These are phyloP conservation scores for Clarias gariepinus DNA, from an alignment of 2,113 vertebrate genomes.

Conservation along the genomic window DNA sequence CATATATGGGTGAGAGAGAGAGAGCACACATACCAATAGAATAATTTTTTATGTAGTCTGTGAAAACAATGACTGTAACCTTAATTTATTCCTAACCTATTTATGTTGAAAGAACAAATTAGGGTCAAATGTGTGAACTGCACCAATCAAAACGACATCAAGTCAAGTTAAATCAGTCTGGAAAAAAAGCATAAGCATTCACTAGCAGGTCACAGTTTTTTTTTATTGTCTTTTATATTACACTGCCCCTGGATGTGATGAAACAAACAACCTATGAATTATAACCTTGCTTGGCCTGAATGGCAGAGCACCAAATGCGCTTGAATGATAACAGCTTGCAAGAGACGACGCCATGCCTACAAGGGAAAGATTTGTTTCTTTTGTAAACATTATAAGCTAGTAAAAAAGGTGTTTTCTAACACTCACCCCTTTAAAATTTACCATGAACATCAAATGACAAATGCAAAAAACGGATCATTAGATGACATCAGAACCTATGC, in stretches of 20 bases:
- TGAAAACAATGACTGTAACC: background rate
- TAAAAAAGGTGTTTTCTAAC: background rate
- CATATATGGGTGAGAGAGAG: too few relatives aligned
- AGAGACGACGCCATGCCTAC: background rate
- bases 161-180: background rate
- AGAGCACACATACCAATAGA: background rate
- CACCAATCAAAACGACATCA: background rate
- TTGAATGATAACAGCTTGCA: background rate
- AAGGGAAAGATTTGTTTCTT: background rate
- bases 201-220: background rate
- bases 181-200: background rate
- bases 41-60: background rate
- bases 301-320: background rate
- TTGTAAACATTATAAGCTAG: background rate
- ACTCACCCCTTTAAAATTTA: background rate
- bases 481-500: background rate
- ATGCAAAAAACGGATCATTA: background rate
- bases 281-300: conserved; percentile 5
- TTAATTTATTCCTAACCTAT: background rate
- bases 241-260: background rate
- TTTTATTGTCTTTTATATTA: conserved; percentile 15
- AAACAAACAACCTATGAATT: conserved; percentile 14
- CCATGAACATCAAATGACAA: background rate
- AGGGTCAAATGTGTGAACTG: background rate
- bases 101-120: background rate